Percentiles rank a stretch among this genome's conserved stretches.
Evolutionary conservation across 1,140 invertebrate species (phyloP).

Genomic region (Telenomus remus): DNA sequence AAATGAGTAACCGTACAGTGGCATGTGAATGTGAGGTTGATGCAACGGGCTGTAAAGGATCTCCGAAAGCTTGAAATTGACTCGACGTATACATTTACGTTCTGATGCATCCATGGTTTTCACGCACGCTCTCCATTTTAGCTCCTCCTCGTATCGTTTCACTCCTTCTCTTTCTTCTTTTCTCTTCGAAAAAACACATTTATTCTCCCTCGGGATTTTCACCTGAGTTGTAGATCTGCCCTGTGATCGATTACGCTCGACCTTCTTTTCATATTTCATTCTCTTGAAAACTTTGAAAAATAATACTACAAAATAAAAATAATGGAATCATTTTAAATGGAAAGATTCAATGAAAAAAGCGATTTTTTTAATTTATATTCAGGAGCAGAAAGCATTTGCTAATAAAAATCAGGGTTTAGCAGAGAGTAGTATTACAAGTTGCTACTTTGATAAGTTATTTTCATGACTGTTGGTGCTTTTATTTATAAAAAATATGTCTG

Average conservation of each 20-base stretch:
- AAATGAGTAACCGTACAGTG: slow-evolving; percentile 39
- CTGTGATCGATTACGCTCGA: slow-evolving; percentile 23
- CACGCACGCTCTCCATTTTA: slow-evolving; percentile 26
- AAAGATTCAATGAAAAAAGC: too few species aligned
- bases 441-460: background rate
- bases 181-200: slow-evolving; percentile 28
- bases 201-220: slow-evolving; percentile 34
- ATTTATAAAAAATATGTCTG: slow-evolving; percentile 1
- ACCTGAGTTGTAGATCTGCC: slow-evolving; percentile 19
- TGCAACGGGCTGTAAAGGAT: slow-evolving; percentile 27
- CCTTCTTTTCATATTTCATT: background rate
- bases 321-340: too few species aligned
- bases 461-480: background rate
- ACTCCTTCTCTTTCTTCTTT: slow-evolving; percentile 15
- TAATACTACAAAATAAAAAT: too few species aligned
- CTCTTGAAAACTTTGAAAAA: background rate
- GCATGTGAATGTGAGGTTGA: slow-evolving; percentile 30
- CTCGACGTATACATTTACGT: slow-evolving; percentile 34
- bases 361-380: too few species aligned
- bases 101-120: background rate
- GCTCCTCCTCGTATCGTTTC: slow-evolving; percentile 15
- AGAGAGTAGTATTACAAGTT: background rate
- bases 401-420: background rate
- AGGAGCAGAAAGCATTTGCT: too few species aligned
- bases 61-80: slow-evolving; percentile 33